Percentiles rank a stretch among this genome's conserved stretches.
Evolutionary conservation across 2,888 invertebrate species (phyloP).

Genomic region (Lathronympha strigana): DNA sequence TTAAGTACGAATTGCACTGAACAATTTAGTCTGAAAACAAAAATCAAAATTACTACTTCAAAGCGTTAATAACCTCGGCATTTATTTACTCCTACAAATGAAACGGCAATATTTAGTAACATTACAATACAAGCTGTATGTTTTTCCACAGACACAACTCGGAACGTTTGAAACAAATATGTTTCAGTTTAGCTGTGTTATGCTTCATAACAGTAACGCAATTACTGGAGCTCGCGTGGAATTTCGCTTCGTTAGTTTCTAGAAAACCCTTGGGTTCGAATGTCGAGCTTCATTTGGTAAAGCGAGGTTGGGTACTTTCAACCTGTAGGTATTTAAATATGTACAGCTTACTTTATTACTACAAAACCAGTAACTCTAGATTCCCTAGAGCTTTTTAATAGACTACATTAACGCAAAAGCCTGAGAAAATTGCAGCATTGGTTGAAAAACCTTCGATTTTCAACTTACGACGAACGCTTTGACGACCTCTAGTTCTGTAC

Average conservation of each 20-base stretch:
- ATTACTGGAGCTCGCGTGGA: slow-evolving; percentile 29
- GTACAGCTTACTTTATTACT: too few species aligned
- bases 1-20: too few species aligned
- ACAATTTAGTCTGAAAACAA: background rate
- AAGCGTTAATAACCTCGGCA: background rate
- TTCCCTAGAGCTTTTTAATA: too few species aligned
- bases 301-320: background rate
- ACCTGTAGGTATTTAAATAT: background rate
- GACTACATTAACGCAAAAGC: too few species aligned
- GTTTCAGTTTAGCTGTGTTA: slow-evolving; percentile 24
- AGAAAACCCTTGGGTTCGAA: slow-evolving; percentile 21
- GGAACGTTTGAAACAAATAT: slow-evolving; percentile 28
- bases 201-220: slow-evolving; percentile 34
- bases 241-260: slow-evolving; percentile 27
- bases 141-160: slow-evolving; percentile 23
- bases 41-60: background rate
- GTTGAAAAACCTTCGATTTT: too few species aligned
- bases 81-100: slow-evolving; percentile 1
- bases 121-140: background rate
- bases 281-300: background rate
- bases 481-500: too few species aligned
- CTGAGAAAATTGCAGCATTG: too few species aligned
- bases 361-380: too few species aligned
- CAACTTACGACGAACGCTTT: too few species aligned
- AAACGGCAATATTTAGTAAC: slow-evolving; percentile 24